These are phyloP conservation scores for Rhinichthys klamathensis DNA, from an alignment of 2,113 vertebrate species.

Conservation along the genomic window DNA sequence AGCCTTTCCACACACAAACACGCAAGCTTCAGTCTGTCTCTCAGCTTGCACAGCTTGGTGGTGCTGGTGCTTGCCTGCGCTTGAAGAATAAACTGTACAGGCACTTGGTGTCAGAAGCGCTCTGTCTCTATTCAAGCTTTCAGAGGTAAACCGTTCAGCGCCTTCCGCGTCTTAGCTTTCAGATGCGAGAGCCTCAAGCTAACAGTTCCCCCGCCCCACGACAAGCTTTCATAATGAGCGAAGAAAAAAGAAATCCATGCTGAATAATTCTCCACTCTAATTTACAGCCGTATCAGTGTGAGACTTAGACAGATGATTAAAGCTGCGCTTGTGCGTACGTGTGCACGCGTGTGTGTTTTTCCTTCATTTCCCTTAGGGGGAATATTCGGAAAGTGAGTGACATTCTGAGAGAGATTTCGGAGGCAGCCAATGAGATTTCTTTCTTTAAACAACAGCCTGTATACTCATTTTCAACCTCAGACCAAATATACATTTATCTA, in stretches of 20 bases:
- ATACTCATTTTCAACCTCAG: constrained; percentile 14
- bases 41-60: constrained; percentile 45
- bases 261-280: constrained; percentile 65
- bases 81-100: constrained; percentile 63
- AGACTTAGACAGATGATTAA: constrained; percentile 59
- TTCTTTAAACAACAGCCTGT: constrained; percentile 35
- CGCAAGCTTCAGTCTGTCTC: constrained; percentile 12
- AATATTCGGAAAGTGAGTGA: constrained; percentile 33
- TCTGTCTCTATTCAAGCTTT: constrained; percentile 63
- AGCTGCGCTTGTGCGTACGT: constrained; percentile 42
- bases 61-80: constrained; percentile 60
- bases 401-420: constrained; percentile 38
- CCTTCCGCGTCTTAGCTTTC: constrained; percentile 47
- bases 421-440: constrained; percentile 27
- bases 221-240: constrained; percentile 59
- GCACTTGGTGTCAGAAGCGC: constrained; percentile 57
- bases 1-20: constrained; percentile 23
- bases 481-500: constrained; percentile 53
- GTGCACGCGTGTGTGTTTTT: constrained; percentile 42
- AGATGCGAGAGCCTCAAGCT: constrained; percentile 47
- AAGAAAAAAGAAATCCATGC: constrained; percentile 54
- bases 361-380: constrained; percentile 49
- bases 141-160: constrained; percentile 54
- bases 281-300: constrained; percentile 62
- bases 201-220: constrained; percentile 49